Conservation (phyloP, 2,797 vertebrate genomes). For the Podargus strigoides region DNA sequence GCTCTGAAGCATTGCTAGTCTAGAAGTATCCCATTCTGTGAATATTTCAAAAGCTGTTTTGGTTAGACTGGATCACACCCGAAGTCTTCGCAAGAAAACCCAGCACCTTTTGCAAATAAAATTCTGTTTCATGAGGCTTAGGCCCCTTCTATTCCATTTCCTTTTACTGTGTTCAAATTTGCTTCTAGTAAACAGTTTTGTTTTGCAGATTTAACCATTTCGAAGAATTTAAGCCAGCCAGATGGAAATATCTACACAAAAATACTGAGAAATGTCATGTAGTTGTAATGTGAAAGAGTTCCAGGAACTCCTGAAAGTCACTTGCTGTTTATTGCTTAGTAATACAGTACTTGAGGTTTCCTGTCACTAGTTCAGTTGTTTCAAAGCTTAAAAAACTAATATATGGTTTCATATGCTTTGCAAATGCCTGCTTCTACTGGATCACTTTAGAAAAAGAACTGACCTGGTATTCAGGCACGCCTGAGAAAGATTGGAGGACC, state of each 20-base stretch:
- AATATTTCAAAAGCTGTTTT: neutral
- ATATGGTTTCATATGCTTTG: neutral
- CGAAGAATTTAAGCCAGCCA: neutral
- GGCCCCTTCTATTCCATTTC: neutral
- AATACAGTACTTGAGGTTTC: slow-evolving; percentile 44
- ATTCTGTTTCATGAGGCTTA: neutral
- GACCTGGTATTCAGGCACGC: rapidly evolving
- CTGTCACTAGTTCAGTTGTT: neutral
- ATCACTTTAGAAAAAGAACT: neutral
- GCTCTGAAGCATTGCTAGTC: neutral
- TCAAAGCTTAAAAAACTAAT: neutral
- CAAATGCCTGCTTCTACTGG: neutral
- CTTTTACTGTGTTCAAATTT: neutral
- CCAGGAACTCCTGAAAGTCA: slow-evolving; percentile 54
- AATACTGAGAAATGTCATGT: slow-evolving; percentile 3
- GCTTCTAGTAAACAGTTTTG: neutral
- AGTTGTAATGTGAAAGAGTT: neutral
- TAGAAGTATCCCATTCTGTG: neutral
- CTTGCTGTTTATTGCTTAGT: slow-evolving; percentile 40
- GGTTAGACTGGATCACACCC: neutral
- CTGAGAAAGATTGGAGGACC: neutral
- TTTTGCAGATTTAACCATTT: slow-evolving; percentile 9
- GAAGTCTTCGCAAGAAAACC: neutral
- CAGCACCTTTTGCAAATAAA: neutral
- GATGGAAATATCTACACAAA: slow-evolving; percentile 2